Evolutionary conservation across 2,113 vertebrate species (phyloP), one percentile per base, ranked within the genome.

Genomic region (Toxotes chatareus): DNA sequence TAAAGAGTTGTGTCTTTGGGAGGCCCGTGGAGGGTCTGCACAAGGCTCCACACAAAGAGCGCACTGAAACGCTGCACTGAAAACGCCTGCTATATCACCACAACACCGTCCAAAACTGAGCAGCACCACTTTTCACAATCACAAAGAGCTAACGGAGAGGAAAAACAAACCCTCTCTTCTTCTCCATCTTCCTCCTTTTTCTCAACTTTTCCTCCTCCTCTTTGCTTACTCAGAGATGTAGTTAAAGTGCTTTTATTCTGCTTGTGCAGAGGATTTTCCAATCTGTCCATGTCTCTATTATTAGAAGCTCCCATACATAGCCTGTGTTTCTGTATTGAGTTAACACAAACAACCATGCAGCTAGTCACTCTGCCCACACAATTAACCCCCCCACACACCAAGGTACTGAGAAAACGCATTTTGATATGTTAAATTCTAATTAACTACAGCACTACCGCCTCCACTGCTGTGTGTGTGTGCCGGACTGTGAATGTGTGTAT

Each of bases 1-100:
- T 93, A 92, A 88, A 87, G 81, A 81, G 72, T 71, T 88, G 88
- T 91, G 89, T 91, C 91, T 93, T 82, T 85, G 69, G 70, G 81
- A 84, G 76, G 84, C 63, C 76, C 82, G 86, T 42, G 61, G 81
- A 86, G 55, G 72, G 31, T 90, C 76, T 72, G 79, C 76, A 80
- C 64, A 80, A 42, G 17, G 42, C 32, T 70, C 61, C 76, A 70
- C 70, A 89, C 88, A 85, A 83, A 91, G 75, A 76, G 69, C 57
- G 60, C 70, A 3, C 34, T 71, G 66, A 66, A 56, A 68, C 0
- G 3, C 32, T 10, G 23, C 59, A 0, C 31, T 27, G 38, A 63
- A 69, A 83, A 84, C 71, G 44, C 71, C 73, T 17, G 42, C 70
- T 68, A 32, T 49, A 36, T 60, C 60, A 21, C 34, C 66, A 55